Evolutionary conservation across 2,888 invertebrate species (phyloP).

Genomic region (Neelides folsomi): DNA sequence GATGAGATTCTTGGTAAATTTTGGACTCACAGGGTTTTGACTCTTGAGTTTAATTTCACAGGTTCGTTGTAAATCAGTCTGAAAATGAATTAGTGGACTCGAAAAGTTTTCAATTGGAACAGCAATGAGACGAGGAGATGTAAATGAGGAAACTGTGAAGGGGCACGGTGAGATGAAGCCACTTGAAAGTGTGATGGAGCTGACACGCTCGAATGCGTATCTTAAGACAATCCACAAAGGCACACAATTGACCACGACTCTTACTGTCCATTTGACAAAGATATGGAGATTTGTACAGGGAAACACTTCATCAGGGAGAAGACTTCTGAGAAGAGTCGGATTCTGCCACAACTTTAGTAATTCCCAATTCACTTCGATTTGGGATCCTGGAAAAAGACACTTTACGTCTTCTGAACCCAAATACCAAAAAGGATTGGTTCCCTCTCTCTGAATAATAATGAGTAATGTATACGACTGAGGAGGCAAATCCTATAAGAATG

Average conservation of each 20-base stretch:
- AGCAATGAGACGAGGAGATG: slow-evolving; percentile 23
- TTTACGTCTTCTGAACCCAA: too few species aligned
- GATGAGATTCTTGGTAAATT: background rate
- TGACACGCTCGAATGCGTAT: slow-evolving; percentile 61
- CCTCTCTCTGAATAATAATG: too few species aligned
- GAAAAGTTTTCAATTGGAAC: slow-evolving; percentile 1
- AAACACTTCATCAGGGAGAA: too few species aligned
- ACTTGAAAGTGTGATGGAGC: slow-evolving; percentile 88
- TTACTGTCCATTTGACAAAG: slow-evolving; percentile 25
- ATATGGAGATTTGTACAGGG: too few species aligned
- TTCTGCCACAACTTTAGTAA: too few species aligned
- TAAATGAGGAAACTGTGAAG: slow-evolving; percentile 70
- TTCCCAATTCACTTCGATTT: too few species aligned
- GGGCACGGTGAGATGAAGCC: slow-evolving; percentile 79
- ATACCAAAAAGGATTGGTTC: too few species aligned
- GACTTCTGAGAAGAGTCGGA: too few species aligned
- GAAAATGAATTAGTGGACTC: background rate
- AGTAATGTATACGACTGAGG: too few species aligned
- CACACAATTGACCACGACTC: slow-evolving; percentile 14
- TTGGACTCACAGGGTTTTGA: background rate
- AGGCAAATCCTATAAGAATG: too few species aligned
- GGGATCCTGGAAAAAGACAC: too few species aligned
- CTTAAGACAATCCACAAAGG: slow-evolving; percentile 57
- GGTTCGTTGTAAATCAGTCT: background rate
- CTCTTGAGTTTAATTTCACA: background rate